phyloP scores from a whole-genome alignment of 1,140 invertebrate species.

The Eurosta solidaginis region DNA sequence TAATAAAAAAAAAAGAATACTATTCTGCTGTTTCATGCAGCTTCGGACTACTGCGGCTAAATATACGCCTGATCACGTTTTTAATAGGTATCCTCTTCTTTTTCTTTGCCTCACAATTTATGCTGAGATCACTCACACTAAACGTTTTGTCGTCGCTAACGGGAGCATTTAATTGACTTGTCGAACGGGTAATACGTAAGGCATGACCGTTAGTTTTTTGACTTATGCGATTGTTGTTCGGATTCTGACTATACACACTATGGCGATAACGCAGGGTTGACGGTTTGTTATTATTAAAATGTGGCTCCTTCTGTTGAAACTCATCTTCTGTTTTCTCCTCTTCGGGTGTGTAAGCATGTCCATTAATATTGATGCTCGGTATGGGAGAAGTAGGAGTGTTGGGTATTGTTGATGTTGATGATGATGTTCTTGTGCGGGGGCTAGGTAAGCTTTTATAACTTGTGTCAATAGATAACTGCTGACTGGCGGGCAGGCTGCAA shows the following conservation, averaged over 20 bases:
- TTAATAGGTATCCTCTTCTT: constrained; percentile 50
- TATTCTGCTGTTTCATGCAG: constrained; percentile 38
- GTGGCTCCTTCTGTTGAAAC: constrained; percentile 9
- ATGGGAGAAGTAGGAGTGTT: constrained; percentile 28
- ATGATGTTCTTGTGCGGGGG: not conserved
- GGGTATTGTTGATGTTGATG: not conserved
- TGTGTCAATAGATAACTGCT: constrained; percentile 43
- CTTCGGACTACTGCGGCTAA: constrained; percentile 49
- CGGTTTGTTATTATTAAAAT: constrained; percentile 16
- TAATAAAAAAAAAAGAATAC: not conserved
- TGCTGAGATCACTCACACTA: constrained; percentile 51
- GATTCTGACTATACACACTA: not conserved
- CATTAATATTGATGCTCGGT: constrained; percentile 34
- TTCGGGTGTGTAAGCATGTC: constrained; percentile 12
- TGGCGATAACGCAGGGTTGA: constrained; percentile 14
- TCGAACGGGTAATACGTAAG: constrained; percentile 30
- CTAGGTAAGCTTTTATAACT: not conserved
- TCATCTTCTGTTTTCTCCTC: constrained; percentile 17
- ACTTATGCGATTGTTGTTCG: constrained; percentile 19
- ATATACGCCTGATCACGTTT: constrained; percentile 45
- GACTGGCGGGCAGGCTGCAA: constrained; percentile 39
- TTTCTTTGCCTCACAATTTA: constrained; percentile 40
- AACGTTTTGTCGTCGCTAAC: constrained; percentile 29
- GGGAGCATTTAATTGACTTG: constrained; percentile 31
- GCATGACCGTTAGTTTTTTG: not conserved